Percentiles rank a stretch among this genome's conserved stretches.
These are phyloP conservation scores for Apodemus sylvaticus DNA, from an alignment of 2,113 vertebrate genomes.

Conservation along the genomic window DNA sequence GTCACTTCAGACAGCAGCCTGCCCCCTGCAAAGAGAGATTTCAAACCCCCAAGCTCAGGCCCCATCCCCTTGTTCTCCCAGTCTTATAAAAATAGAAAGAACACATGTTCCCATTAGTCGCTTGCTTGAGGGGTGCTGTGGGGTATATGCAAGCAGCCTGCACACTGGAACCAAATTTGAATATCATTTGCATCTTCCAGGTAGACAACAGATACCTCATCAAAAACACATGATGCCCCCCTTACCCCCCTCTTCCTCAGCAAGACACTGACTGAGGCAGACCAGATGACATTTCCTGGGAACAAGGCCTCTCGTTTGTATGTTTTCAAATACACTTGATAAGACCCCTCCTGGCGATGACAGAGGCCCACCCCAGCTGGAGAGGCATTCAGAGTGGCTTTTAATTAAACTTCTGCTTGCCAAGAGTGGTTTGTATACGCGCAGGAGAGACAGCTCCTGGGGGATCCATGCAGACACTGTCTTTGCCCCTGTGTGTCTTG, in stretches of 20 bases:
- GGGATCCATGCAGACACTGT: constrained; percentile 58
- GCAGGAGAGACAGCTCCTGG: constrained; percentile 65
- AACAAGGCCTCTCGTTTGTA: constrained; percentile 60
- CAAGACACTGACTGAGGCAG: constrained; percentile 62
- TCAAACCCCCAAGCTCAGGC: constrained; percentile 54
- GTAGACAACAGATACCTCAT: constrained; percentile 78
- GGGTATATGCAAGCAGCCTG: constrained; percentile 84
- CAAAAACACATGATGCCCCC: background rate
- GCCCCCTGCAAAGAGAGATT: constrained; percentile 61
- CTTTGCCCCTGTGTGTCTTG: constrained; percentile 36
- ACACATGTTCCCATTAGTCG: constrained; percentile 88
- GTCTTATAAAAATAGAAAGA: constrained; percentile 84
- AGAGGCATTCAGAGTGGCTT: constrained; percentile 79
- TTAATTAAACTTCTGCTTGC: constrained; percentile 84
- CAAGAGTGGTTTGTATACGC: constrained; percentile 73
- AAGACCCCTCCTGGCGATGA: constrained; percentile 70
- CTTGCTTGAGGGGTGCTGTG: constrained; percentile 86
- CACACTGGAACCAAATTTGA: constrained; percentile 81
- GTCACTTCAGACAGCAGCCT: constrained; percentile 51
- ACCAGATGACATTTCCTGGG: constrained; percentile 69
- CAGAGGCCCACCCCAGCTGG: constrained; percentile 60
- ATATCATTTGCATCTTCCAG: constrained; percentile 88
- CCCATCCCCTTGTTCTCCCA: constrained; percentile 64
- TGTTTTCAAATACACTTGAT: constrained; percentile 54
- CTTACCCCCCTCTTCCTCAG: background rate